Evolutionary conservation across 1,140 invertebrate genomes (phyloP).

Genomic region (Sminthurinus signatus): DNA sequence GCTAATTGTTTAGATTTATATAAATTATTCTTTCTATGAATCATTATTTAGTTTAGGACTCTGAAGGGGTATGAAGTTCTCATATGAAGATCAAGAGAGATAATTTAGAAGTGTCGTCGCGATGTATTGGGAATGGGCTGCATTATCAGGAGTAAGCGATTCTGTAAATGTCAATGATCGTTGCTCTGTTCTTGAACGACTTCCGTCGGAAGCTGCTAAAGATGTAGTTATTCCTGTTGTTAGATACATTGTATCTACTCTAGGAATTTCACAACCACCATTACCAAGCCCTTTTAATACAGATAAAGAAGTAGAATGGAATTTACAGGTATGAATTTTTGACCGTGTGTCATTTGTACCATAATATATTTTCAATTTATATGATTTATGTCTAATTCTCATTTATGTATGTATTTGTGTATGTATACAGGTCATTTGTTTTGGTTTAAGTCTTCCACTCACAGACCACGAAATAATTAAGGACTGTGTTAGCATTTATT

Average conservation of each 20-base stretch:
- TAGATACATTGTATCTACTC: slow-evolving; percentile 34
- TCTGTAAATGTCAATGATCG: slow-evolving; percentile 12
- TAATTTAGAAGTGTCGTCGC: background rate
- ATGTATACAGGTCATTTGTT: slow-evolving; percentile 67
- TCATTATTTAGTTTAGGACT: too few species aligned
- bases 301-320: slow-evolving; percentile 52
- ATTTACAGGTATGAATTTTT: slow-evolving; percentile 55
- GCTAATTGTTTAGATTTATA: too few species aligned
- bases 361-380: background rate
- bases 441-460: slow-evolving; percentile 80
- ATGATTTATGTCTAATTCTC: background rate
- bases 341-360: background rate
- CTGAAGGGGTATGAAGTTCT: too few species aligned
- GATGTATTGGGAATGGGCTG: slow-evolving; percentile 40
- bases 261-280: slow-evolving; percentile 39
- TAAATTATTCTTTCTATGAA: too few species aligned
- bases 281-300: slow-evolving; percentile 43
- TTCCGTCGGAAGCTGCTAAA: slow-evolving; percentile 39
- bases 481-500: slow-evolving; percentile 94
- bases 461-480: slow-evolving; percentile 87
- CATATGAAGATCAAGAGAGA: too few species aligned
- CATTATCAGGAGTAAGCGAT: slow-evolving; percentile 13
- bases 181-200: slow-evolving; percentile 35
- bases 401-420: too few species aligned
- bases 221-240: slow-evolving; percentile 42